Evolutionary conservation across 2,888 invertebrate genomes (phyloP), one percentile per base, ranked within the genome.

Genomic region (Reticulitermes lucifugus): DNA sequence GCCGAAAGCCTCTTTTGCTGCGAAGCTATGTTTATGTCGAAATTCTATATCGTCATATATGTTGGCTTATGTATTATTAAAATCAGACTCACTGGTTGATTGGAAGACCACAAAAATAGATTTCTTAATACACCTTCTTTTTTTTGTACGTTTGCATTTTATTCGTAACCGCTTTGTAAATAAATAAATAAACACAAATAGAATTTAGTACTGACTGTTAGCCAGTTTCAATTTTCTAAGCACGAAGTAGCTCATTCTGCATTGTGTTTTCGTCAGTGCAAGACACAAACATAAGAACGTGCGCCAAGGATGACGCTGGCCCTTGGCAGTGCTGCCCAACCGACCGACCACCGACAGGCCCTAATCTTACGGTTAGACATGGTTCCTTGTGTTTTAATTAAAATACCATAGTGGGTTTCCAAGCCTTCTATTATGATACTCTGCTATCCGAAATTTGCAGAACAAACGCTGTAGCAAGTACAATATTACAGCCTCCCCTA

Each of bases 331-430:
- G 18, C n/a, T 70, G 65, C 22, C 79, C 79, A 41, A 41, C n/a
- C 81, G 21, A 12, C 25, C 22, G 10, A n/a, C 60, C 41, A 70
- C 70, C 81, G 70, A 81, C 81, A 81, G 70, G 25, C 81, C 41
- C 75, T 75, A 73, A 83, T 83, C 83, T 83, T 83, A 75, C 73
- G 75, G 51, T 83, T 83, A 83, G 75, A 83, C 83, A 83, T 83
- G 83, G 73, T 83, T 83, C 75, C 83, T 73, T 83, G 75, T 59
- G 83, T 83, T 83, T 83, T 75, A 83, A 83, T 83, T 83, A 75
- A 83, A 83, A 73, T 83, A 41, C 83, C 83, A 75, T 75, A 55
- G 83, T 83, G 75, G 81, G 65, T 43, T 65, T 65, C 60, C n/a
- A 81, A 81, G 65, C 41, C 81, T 65, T 43, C 60, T 43, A 81